Conservation (phyloP, 2,113 vertebrate species). For the Hystrix brachyura region DNA sequence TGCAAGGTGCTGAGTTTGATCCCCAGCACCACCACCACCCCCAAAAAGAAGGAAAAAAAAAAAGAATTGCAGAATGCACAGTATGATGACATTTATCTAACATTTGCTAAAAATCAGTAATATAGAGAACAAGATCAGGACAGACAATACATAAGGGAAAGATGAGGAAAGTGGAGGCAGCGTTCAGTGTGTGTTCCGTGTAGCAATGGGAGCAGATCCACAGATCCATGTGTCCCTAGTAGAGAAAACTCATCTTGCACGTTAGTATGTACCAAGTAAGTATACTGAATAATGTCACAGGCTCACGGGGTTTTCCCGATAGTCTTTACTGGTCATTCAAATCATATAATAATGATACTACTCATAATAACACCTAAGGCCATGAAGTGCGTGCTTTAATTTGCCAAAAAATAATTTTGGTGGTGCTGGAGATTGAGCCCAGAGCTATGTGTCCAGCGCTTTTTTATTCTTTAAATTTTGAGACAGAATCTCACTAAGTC, state of each 20-base stretch:
- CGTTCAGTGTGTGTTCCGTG: neutral
- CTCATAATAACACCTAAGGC: neutral
- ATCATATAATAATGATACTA: neutral
- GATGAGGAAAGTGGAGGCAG: neutral
- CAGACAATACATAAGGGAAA: neutral
- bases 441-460: neutral
- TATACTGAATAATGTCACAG: neutral
- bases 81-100: neutral
- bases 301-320: neutral
- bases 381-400: neutral
- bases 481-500: neutral
- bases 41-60: too few relatives aligned
- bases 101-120: neutral
- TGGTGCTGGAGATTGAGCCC: neutral
- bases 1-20: too few relatives aligned
- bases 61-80: neutral
- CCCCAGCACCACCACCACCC: too few relatives aligned
- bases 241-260: neutral
- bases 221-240: neutral
- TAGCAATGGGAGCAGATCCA: neutral
- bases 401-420: neutral
- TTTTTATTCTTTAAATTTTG: neutral
- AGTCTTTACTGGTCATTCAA: neutral
- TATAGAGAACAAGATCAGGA: neutral
- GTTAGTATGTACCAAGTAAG: neutral